These are phyloP conservation scores for Dysmachus trigonus DNA, from an alignment of 2,888 invertebrate genomes.

Conservation along the genomic window DNA sequence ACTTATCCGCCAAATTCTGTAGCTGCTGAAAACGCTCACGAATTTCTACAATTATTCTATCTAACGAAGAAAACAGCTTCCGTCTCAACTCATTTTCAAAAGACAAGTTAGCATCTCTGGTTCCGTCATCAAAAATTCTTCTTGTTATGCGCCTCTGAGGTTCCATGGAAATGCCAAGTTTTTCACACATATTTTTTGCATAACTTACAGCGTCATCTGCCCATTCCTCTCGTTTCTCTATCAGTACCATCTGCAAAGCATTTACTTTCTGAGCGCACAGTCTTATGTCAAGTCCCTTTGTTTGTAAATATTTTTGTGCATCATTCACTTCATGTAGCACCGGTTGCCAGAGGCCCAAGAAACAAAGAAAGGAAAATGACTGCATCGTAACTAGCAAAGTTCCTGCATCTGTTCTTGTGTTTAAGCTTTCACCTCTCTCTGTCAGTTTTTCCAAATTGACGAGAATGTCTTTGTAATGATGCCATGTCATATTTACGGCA, in stretches of 20 bases:
- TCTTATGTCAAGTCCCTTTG: slow-evolving; percentile 1
- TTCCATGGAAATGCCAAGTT: slow-evolving; percentile 19
- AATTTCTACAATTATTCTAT: slow-evolving; percentile 28
- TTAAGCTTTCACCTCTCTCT: slow-evolving; percentile 43
- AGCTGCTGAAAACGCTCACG: neutral
- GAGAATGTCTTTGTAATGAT: slow-evolving; percentile 19
- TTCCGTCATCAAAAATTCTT: slow-evolving; percentile 6
- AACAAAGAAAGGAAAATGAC: slow-evolving; percentile 40
- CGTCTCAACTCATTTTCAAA: slow-evolving; percentile 40
- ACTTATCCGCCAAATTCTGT: neutral
- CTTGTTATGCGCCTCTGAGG: slow-evolving; percentile 11
- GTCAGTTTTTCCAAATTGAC: slow-evolving; percentile 21
- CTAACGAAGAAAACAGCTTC: neutral
- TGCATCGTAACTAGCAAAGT: slow-evolving; percentile 26
- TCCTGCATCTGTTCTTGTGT: slow-evolving; percentile 40
- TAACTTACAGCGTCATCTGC: slow-evolving; percentile 38
- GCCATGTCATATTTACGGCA: slow-evolving; percentile 33
- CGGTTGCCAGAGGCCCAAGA: slow-evolving; percentile 34
- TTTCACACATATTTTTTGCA: slow-evolving; percentile 26
- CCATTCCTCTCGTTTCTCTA: slow-evolving; percentile 41
- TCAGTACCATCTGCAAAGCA: neutral
- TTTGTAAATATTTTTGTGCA: slow-evolving; percentile 45
- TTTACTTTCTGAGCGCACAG: slow-evolving; percentile 19
- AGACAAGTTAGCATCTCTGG: slow-evolving; percentile 32
- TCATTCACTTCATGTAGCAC: slow-evolving; percentile 44